Conservation (phyloP, 2,888 invertebrate genomes). For the Malthinus flaveolus region DNA sequence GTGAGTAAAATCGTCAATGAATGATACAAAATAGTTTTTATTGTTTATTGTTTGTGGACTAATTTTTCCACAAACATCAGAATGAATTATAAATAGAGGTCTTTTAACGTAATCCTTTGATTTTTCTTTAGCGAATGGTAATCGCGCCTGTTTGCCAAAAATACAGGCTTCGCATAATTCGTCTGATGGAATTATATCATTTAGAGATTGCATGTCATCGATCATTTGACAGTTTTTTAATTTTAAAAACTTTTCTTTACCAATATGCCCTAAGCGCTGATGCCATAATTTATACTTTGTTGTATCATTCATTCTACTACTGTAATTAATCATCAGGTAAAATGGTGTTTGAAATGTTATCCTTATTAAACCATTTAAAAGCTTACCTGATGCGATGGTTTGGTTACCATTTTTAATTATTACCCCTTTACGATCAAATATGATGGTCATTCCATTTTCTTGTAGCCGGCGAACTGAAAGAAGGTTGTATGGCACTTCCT, state of each 20-base stretch:
- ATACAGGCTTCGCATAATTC: slow-evolving; percentile 25
- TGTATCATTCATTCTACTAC: not conserved
- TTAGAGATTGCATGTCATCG: slow-evolving; percentile 31
- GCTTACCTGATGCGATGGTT: slow-evolving; percentile 36
- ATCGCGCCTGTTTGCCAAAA: slow-evolving; percentile 21
- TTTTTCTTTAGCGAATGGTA: slow-evolving; percentile 17
- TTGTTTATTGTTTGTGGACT: slow-evolving; percentile 12
- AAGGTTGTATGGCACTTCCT: no score
- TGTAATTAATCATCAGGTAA: not conserved
- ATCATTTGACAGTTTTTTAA: slow-evolving; percentile 37
- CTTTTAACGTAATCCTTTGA: slow-evolving; percentile 24
- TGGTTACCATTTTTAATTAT: slow-evolving; percentile 31
- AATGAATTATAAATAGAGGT: slow-evolving; percentile 19
- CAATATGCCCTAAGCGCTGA: slow-evolving; percentile 40
- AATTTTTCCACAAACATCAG: slow-evolving; percentile 24
- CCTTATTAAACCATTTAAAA: slow-evolving; percentile 29
- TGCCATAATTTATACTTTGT: slow-evolving; percentile 39
- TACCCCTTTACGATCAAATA: slow-evolving; percentile 39
- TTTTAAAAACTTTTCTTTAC: slow-evolving; percentile 35
- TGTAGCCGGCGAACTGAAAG: slow-evolving; percentile 40
- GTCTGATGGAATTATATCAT: slow-evolving; percentile 18
- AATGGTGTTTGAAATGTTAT: slow-evolving; percentile 27
- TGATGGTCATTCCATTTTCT: slow-evolving; percentile 39
- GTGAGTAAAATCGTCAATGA: slow-evolving; percentile 25
- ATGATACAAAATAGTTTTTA: slow-evolving; percentile 20